These are phyloP conservation scores for Amorpha juglandis DNA, from an alignment of 2,888 invertebrate species.

Conservation along the genomic window DNA sequence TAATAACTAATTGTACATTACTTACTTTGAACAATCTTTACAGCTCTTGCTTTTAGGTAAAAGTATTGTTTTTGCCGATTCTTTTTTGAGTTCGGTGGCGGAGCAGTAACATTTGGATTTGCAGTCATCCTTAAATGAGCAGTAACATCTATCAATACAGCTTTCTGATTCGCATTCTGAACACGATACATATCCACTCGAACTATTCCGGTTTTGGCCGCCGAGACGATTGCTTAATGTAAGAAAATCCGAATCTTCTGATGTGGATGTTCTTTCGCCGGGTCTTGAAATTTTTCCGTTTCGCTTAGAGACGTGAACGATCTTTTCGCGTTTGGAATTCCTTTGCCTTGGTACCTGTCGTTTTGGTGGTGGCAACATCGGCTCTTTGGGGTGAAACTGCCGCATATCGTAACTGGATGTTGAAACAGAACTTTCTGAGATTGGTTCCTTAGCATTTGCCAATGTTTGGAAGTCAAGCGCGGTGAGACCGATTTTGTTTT, in stretches of 20 bases:
- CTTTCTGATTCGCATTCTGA: slow-evolving; percentile 95
- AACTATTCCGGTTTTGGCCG: slow-evolving; percentile 86
- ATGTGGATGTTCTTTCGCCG: slow-evolving; percentile 85
- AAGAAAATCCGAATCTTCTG: slow-evolving; percentile 85
- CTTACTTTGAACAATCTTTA: slow-evolving; percentile 79
- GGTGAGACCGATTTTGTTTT: slow-evolving; percentile 51
- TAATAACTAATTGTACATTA: slow-evolving; percentile 35
- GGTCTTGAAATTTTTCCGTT: slow-evolving; percentile 77
- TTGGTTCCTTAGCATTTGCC: slow-evolving; percentile 59
- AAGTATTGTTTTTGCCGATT: slow-evolving; percentile 61
- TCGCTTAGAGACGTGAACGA: slow-evolving; percentile 70
- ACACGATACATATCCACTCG: slow-evolving; percentile 92
- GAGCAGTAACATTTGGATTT: slow-evolving; percentile 87
- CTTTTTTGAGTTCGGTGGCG: slow-evolving; percentile 77
- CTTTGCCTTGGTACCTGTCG: slow-evolving; percentile 71
- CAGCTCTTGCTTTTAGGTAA: slow-evolving; percentile 68
- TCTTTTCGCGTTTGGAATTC: slow-evolving; percentile 72
- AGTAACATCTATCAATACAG: slow-evolving; percentile 94
- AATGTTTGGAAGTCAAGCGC: slow-evolving; percentile 56
- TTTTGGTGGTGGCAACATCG: slow-evolving; percentile 68
- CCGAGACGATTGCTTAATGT: slow-evolving; percentile 84
- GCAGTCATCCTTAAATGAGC: slow-evolving; percentile 87
- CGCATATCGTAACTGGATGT: slow-evolving; percentile 86
- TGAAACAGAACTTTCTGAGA: slow-evolving; percentile 85
- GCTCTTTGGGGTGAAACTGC: slow-evolving; percentile 85